phyloP scores from a whole-genome alignment of 1,140 invertebrate genomes.

The Drosophila leontia region DNA sequence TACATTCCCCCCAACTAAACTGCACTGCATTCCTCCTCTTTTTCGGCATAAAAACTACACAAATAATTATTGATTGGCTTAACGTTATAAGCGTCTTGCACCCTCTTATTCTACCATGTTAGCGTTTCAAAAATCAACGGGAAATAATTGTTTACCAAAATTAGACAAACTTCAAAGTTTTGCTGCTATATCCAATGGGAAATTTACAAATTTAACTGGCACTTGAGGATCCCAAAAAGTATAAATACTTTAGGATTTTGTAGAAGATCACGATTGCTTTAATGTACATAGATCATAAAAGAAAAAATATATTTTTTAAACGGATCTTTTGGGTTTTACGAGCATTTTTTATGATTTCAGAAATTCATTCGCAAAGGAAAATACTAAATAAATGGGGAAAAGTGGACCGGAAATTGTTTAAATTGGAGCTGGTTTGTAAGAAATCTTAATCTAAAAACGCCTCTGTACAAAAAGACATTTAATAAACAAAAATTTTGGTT shows the following conservation, averaged over 20 bases:
- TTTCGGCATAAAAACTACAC: background rate
- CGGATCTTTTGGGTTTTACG: background rate
- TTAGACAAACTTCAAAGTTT: background rate
- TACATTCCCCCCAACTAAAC: background rate
- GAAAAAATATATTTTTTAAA: background rate
- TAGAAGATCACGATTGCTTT: background rate
- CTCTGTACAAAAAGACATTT: too few relatives aligned
- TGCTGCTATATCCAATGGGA: background rate
- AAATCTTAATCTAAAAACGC: too few relatives aligned
- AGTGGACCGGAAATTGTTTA: too few relatives aligned
- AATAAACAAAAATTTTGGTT: too few relatives aligned
- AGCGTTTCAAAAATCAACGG: background rate
- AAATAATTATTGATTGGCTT: slow-evolving; percentile 1
- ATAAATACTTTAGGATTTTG: background rate
- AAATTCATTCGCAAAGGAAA: too few relatives aligned
- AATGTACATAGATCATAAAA: background rate
- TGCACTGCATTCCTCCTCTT: background rate
- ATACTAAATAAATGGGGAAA: too few relatives aligned
- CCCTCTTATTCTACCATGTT: background rate
- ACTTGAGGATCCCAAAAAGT: too few relatives aligned
- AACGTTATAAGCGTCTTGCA: background rate
- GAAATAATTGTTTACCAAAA: background rate
- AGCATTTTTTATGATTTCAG: too few relatives aligned
- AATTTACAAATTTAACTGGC: too few relatives aligned
- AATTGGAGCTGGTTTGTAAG: too few relatives aligned